phyloP scores from a whole-genome alignment of 1,140 invertebrate species.

The Eueides isabella region DNA sequence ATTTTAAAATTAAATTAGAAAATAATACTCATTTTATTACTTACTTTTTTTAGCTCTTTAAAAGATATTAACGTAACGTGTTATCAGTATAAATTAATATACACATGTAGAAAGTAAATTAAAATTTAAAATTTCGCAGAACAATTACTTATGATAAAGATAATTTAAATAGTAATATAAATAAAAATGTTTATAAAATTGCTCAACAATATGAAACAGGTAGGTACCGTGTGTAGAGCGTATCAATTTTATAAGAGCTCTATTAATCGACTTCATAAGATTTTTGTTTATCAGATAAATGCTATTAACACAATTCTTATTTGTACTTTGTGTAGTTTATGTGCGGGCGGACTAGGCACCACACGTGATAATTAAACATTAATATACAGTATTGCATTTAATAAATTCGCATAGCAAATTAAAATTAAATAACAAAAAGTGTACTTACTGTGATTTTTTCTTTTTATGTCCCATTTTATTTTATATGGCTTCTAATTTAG shows the following conservation, averaged over 20 bases:
- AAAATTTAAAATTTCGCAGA: neutral
- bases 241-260: neutral
- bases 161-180: neutral
- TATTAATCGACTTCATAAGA: neutral
- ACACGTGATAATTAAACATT: neutral
- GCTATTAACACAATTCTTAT: neutral
- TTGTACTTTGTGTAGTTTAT: neutral
- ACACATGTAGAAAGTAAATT: neutral
- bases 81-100: neutral
- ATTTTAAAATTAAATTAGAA: too few relatives aligned
- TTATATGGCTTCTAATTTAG: neutral
- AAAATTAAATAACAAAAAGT: neutral
- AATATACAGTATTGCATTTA: neutral
- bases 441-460: slow-evolving; percentile 41
- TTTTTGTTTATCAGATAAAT: neutral
- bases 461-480: slow-evolving; percentile 39
- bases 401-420: neutral
- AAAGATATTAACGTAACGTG: neutral
- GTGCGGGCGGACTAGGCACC: too few relatives aligned
- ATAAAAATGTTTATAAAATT: neutral
- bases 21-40: neutral
- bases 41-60: neutral
- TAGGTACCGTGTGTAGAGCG: neutral
- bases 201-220: neutral
- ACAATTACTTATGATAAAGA: neutral